Percentiles rank a stretch among this genome's conserved stretches.
phyloP scores from a whole-genome alignment of 2,797 vertebrate species.

The Chelonia mydas region DNA sequence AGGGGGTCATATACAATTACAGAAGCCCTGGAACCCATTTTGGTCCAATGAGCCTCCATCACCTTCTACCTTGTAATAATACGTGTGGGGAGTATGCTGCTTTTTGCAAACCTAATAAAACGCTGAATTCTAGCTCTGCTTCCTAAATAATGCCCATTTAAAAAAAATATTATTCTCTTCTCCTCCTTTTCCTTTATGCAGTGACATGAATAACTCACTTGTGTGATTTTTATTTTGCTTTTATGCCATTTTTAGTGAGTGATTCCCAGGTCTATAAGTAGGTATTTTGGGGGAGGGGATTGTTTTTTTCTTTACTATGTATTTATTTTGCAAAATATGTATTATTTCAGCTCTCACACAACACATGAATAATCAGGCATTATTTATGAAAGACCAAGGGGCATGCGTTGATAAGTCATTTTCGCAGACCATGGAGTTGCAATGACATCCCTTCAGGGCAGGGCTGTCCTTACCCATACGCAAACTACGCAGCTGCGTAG shows the following conservation, averaged over 20 bases:
- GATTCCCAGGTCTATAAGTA: not conserved
- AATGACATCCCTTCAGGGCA: no score
- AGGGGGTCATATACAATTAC: not conserved
- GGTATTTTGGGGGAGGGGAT: no score
- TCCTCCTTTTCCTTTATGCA: not conserved
- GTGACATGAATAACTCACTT: not conserved
- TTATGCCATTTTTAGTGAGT: not conserved
- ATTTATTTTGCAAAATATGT: not conserved
- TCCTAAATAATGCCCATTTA: not conserved
- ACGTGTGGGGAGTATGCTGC: not conserved
- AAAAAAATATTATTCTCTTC: not conserved
- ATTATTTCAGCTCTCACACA: not conserved
- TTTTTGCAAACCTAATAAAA: not conserved
- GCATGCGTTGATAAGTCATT: no score
- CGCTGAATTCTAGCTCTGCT: not conserved
- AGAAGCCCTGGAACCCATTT: not conserved
- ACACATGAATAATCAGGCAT: not conserved
- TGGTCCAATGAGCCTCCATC: not conserved
- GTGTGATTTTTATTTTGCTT: slow-evolving; percentile 13
- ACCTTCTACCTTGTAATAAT: not conserved
- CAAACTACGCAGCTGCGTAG: no score
- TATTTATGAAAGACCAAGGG: no score
- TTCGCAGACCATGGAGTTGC: no score
- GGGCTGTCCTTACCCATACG: no score
- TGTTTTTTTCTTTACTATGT: not conserved